These are phyloP conservation scores for Halesus radiatus DNA, from an alignment of 1,140 invertebrate species.

Conservation along the genomic window DNA sequence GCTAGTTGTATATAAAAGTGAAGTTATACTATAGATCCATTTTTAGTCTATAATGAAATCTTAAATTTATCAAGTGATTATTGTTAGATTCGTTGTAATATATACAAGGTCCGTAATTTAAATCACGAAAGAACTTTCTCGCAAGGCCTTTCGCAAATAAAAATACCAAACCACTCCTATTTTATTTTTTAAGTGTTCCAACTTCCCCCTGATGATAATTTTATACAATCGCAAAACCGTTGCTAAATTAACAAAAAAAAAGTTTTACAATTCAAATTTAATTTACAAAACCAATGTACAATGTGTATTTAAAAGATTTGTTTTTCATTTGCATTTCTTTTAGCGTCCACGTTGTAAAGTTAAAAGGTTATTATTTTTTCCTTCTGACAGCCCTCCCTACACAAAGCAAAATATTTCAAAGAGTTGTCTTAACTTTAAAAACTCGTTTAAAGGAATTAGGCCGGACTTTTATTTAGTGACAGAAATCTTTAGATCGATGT, in stretches of 20 bases:
- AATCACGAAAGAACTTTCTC: too few species aligned
- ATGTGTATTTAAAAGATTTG: neutral
- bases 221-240: too few species aligned
- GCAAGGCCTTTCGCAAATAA: too few species aligned
- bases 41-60: too few species aligned
- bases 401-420: neutral
- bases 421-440: neutral
- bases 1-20: too few species aligned
- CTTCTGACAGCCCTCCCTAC: neutral
- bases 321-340: neutral
- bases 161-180: too few species aligned
- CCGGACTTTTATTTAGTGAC: neutral
- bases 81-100: too few species aligned
- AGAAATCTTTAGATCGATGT: neutral
- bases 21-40: too few species aligned
- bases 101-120: too few species aligned
- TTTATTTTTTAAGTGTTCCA: too few species aligned
- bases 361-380: conserved; percentile 5
- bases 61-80: too few species aligned
- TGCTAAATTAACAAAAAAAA: neutral
- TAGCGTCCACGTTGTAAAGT: neutral
- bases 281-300: conserved; percentile 22
- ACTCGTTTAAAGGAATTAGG: neutral
- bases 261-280: conserved; percentile 13
- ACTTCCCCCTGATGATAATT: too few species aligned